Percentiles rank a stretch among this genome's conserved stretches.
These are phyloP conservation scores for Silurus meridionalis DNA, from an alignment of 2,113 vertebrate species.

Conservation along the genomic window DNA sequence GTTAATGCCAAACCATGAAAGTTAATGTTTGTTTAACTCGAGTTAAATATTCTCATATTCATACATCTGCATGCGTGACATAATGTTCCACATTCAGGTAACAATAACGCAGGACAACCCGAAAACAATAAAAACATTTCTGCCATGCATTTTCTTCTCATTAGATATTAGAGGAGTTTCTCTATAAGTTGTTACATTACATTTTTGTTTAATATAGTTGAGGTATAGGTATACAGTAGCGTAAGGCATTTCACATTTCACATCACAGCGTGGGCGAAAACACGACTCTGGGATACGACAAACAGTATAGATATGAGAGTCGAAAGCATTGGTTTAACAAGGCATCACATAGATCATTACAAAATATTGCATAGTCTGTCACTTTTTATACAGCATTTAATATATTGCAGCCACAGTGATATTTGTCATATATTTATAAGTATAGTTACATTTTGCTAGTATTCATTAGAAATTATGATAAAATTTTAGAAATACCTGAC, in stretches of 20 bases:
- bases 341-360: neutral
- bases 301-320: neutral
- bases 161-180: slow-evolving; percentile 24
- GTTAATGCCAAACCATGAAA: neutral
- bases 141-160: slow-evolving; percentile 45
- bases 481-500: neutral
- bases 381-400: slow-evolving; percentile 19
- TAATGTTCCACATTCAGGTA: neutral
- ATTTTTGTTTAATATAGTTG: neutral
- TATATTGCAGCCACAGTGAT: neutral
- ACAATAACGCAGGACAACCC: neutral
- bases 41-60: neutral
- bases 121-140: neutral
- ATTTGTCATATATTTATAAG: neutral
- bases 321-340: neutral
- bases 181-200: neutral
- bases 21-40: neutral
- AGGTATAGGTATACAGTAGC: slow-evolving; percentile 33
- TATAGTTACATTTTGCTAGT: neutral
- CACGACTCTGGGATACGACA: neutral
- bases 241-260: slow-evolving; percentile 61
- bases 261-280: slow-evolving; percentile 46
- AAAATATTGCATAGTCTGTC: slow-evolving; percentile 26
- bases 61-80: neutral
- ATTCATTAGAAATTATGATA: slow-evolving; percentile 2